Conservation (phyloP, 2,888 invertebrate genomes). For the Drosophila helvetica region DNA sequence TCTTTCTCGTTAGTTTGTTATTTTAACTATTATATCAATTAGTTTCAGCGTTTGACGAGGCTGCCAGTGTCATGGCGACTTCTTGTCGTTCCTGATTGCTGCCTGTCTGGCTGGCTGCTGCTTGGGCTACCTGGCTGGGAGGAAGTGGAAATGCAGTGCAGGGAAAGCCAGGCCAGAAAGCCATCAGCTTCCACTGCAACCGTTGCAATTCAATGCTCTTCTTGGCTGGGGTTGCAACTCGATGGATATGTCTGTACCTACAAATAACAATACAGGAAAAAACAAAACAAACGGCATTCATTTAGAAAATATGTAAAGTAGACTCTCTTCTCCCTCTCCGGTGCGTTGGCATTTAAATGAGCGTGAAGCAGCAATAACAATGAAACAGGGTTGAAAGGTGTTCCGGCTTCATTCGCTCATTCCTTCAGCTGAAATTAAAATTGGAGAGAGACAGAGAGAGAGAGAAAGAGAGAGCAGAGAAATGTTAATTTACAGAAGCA, state of each 20-base stretch:
- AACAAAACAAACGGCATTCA: slow-evolving; percentile 38
- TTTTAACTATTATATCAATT: slow-evolving; percentile 78
- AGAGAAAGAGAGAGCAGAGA: slow-evolving; percentile 15
- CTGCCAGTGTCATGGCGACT: slow-evolving; percentile 17
- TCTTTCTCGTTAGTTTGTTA: slow-evolving; percentile 77
- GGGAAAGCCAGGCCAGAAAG: slow-evolving; percentile 39
- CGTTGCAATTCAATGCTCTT: slow-evolving; percentile 75
- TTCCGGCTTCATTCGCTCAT: slow-evolving; percentile 45
- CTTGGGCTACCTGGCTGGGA: slow-evolving; percentile 20
- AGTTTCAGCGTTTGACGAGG: slow-evolving; percentile 72
- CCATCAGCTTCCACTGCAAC: slow-evolving; percentile 31
- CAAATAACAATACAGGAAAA: slow-evolving; percentile 40
- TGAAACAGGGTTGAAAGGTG: slow-evolving; percentile 63
- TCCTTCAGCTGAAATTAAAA: slow-evolving; percentile 59
- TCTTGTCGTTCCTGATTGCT: slow-evolving; percentile 34
- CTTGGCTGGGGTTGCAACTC: slow-evolving; percentile 50
- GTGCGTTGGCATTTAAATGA: slow-evolving; percentile 69
- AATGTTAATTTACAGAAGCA: slow-evolving; percentile 33
- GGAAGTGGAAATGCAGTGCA: slow-evolving; percentile 47
- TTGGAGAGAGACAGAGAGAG: not conserved
- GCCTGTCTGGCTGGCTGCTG: slow-evolving; percentile 11
- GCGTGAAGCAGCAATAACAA: slow-evolving; percentile 51
- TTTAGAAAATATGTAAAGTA: slow-evolving; percentile 72
- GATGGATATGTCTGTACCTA: slow-evolving; percentile 27
- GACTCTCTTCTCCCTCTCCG: slow-evolving; percentile 26